phyloP scores from a whole-genome alignment of 1,140 invertebrate species.

The Cyclina sinensis region DNA sequence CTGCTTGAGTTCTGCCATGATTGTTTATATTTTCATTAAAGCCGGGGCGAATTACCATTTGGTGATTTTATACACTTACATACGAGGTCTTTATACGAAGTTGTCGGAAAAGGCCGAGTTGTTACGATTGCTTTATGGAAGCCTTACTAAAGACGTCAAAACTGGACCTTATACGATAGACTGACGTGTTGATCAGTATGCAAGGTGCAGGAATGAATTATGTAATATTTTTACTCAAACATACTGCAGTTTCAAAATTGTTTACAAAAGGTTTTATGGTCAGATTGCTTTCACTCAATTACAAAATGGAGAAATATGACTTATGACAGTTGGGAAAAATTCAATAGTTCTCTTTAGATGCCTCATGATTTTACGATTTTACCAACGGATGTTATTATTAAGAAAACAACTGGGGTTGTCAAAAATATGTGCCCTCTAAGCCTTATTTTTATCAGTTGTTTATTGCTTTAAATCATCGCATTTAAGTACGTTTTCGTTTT shows the following conservation, averaged over 20 bases:
- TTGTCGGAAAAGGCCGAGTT: too few relatives aligned
- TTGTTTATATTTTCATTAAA: too few relatives aligned
- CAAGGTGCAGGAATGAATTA: slow-evolving; percentile 98
- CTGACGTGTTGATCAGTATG: slow-evolving; percentile 97
- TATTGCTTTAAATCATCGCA: too few relatives aligned
- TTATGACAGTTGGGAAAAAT: slow-evolving; percentile 80
- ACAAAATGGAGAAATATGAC: slow-evolving; percentile 80
- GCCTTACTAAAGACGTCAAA: slow-evolving; percentile 76
- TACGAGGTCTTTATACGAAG: too few relatives aligned
- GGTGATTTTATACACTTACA: too few relatives aligned
- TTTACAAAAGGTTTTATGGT: slow-evolving; percentile 85
- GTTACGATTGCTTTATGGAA: too few relatives aligned
- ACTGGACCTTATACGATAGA: slow-evolving; percentile 88
- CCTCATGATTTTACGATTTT: slow-evolving; percentile 69
- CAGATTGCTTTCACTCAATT: slow-evolving; percentile 78
- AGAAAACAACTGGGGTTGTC: slow-evolving; percentile 15
- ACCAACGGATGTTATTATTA: slow-evolving; percentile 54
- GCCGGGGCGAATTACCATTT: too few relatives aligned
- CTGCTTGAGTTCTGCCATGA: too few relatives aligned
- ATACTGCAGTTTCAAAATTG: slow-evolving; percentile 98
- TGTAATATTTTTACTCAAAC: slow-evolving; percentile 96
- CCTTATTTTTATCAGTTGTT: too few relatives aligned
- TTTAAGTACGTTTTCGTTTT: too few relatives aligned
- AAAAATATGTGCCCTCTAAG: slow-evolving; percentile 12
- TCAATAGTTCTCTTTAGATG: slow-evolving; percentile 68